Evolutionary conservation across 2,797 vertebrate genomes (phyloP).

Genomic region (Threskiornis aethiopicus): DNA sequence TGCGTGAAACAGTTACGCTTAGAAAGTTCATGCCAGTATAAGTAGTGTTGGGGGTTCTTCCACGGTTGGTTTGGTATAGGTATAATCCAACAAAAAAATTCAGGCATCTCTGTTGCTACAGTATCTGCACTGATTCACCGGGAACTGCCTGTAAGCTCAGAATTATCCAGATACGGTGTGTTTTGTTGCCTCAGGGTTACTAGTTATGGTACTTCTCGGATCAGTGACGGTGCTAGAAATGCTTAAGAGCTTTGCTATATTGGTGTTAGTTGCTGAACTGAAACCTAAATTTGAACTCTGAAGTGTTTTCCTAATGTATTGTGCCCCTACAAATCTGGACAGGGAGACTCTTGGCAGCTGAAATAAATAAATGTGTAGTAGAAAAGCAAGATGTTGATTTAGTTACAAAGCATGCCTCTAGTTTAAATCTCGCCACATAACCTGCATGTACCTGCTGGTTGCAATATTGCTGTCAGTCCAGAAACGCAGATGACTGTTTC

Average conservation of each 20-base stretch:
- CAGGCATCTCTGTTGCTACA: not conserved
- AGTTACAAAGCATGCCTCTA: not conserved
- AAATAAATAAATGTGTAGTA: not conserved
- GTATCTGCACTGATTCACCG: not conserved
- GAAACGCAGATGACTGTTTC: slow-evolving; percentile 1
- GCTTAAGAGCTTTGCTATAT: slow-evolving; percentile 2
- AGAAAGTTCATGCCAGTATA: not conserved
- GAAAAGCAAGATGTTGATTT: not conserved
- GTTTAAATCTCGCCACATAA: not conserved
- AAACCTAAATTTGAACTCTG: slow-evolving; percentile 17
- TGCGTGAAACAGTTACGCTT: not conserved
- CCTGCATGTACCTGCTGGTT: slow-evolving; percentile 10
- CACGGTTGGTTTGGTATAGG: accelerated
- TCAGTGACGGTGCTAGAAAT: slow-evolving; percentile 15
- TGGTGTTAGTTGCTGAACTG: not conserved
- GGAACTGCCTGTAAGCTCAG: not conserved
- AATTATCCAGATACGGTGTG: not conserved
- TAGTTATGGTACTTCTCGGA: not conserved
- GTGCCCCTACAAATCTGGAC: not conserved
- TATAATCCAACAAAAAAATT: not conserved
- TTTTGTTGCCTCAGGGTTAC: slow-evolving; percentile 39
- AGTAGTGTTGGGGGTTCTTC: not conserved
- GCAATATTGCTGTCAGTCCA: slow-evolving; percentile 14
- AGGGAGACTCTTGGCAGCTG: not conserved
- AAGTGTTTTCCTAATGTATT: not conserved